Base-by-base conservation (phyloP, 2,888 invertebrate species). In the Diarsia mendica region DNA sequence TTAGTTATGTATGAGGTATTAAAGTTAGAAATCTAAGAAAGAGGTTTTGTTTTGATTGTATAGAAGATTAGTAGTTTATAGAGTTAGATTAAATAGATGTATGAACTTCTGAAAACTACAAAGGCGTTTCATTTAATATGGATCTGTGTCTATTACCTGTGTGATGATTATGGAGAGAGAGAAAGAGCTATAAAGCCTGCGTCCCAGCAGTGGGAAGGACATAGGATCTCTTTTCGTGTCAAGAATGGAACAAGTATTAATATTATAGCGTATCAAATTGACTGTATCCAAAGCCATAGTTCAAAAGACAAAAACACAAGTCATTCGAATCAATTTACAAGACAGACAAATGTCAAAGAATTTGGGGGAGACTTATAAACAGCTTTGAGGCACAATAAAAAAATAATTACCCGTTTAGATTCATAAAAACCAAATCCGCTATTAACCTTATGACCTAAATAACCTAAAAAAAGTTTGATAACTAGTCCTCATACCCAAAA, bases 1-100 rank as follows among this genome's bases (percentile, higher is more conserved):
- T 77, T 55, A 85, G 44, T 55, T 51, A 75, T 72, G 69, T 65
- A 79, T 23, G 15, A n/a, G 23, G 33, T 63, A 58, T 55, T 60
- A 51, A 33, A 58, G 46, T 53, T 46, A 49, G 6, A 3, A 51
- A 63, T 39, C 53, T 15, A 53, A 74, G 53, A 55, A 74, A 61
- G 74, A 11, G 23, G 23, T 23, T 61, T 44, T 51, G 15, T 55
- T 44, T 51, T 28, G n/a, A 72, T 49, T n/a, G n/a, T 18, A 53
- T 58, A 58, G 8, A 18, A 3, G 28, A 58, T 3, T 28, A 28
- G 33, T 60, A 8, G 23, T 20, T 20, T 65, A 5, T 20, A 49
- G 18, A 18, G 4, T 64, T 64, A 2, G 4, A 5, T 33, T 15
- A 28, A 51, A 33, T 51, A 0, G 13, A 39, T 4, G 67, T 23